Conservation (phyloP, 2,888 invertebrate genomes). For the Isotomurus palustris region DNA sequence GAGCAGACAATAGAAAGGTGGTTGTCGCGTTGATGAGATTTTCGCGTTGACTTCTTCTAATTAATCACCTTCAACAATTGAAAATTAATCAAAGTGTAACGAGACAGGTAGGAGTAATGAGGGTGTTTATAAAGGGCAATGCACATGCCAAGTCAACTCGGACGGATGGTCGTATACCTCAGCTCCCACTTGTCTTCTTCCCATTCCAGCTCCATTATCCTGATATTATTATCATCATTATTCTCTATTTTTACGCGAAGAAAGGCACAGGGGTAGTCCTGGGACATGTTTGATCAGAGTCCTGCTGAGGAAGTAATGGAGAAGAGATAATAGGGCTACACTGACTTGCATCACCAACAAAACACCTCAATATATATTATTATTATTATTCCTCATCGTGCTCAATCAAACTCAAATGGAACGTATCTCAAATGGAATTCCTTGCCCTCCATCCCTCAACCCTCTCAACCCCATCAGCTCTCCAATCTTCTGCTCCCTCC, state of each 20-base stretch:
- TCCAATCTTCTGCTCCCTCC: too few relatives aligned
- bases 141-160: conserved; percentile 29
- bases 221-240: conserved; percentile 18
- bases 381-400: too few relatives aligned
- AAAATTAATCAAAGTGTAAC: conserved; percentile 45
- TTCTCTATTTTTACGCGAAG: conserved; percentile 5
- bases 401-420: too few relatives aligned
- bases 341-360: conserved; percentile 34
- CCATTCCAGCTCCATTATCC: conserved; percentile 3
- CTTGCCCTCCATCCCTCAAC: too few relatives aligned
- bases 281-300: conserved; percentile 38
- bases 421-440: too few relatives aligned
- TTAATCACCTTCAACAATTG: conserved; percentile 45
- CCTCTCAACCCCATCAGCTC: too few relatives aligned
- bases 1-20: conserved; percentile 38
- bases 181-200: conserved; percentile 5
- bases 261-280: conserved; percentile 18
- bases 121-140: conserved; percentile 36
- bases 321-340: conserved; percentile 30
- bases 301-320: conserved; percentile 40
- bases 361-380: conserved; percentile 11
- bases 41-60: conserved; percentile 43
- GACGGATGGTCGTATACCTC: neutral
- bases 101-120: conserved; percentile 43
- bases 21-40: conserved; percentile 42